Conservation (phyloP, 2,888 invertebrate genomes). For the Drosophila nr. perissopoda region DNA sequence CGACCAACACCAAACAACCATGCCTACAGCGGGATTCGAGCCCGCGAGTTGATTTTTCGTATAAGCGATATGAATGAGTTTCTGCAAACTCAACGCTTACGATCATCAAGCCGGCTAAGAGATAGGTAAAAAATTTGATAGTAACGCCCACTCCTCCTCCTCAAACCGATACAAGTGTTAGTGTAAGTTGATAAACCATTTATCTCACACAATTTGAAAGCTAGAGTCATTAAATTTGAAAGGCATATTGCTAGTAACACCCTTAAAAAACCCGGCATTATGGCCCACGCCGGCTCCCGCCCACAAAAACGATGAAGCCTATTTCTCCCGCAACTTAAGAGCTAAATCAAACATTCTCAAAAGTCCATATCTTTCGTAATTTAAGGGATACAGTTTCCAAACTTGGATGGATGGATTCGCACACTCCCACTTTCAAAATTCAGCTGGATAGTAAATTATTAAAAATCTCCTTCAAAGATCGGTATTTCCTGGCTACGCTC, state of each 20-base stretch:
- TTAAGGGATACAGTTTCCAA: neutral
- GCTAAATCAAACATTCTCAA: neutral
- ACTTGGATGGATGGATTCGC: neutral
- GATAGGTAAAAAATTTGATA: neutral
- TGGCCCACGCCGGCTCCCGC: neutral
- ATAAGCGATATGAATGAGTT: too few species aligned
- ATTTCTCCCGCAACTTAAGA: neutral
- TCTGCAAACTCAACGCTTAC: too few species aligned
- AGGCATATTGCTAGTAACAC: neutral
- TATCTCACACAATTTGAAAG: neutral
- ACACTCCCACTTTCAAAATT: neutral
- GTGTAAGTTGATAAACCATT: neutral
- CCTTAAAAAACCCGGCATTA: neutral
- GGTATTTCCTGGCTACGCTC: neutral
- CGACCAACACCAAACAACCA: too few species aligned
- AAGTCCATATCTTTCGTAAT: too few species aligned
- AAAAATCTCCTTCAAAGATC: neutral
- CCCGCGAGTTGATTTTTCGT: too few species aligned
- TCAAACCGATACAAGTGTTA: neutral
- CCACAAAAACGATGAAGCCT: neutral
- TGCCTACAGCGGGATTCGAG: too few species aligned
- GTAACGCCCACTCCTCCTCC: neutral
- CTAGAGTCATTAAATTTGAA: neutral
- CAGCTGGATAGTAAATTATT: too few species aligned
- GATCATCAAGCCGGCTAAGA: too few species aligned